phyloP scores from a whole-genome alignment of 2,113 vertebrate genomes.

The Varanus komodoensis region DNA sequence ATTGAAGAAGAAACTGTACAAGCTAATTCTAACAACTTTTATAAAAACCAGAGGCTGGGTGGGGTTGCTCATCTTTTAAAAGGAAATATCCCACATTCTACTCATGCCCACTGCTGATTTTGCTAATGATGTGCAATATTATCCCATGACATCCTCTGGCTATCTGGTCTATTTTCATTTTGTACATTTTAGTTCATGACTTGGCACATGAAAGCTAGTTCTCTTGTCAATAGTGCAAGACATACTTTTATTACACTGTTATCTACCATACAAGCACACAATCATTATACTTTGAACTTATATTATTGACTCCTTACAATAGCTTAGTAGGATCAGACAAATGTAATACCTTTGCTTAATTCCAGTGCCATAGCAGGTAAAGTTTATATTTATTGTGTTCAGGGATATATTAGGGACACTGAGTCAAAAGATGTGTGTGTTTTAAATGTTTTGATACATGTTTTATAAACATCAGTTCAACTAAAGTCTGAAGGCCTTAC shows the following conservation, averaged over 20 bases:
- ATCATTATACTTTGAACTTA: not conserved
- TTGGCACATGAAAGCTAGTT: not conserved
- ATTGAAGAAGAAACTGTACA: not conserved
- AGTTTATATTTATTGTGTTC: not conserved
- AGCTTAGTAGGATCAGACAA: constrained; percentile 15
- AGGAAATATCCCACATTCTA: not conserved
- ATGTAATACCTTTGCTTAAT: not conserved
- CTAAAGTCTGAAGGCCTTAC: not conserved
- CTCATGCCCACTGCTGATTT: not conserved
- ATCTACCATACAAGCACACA: constrained; percentile 1
- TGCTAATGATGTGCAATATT: not conserved
- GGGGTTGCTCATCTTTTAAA: not conserved
- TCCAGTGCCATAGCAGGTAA: not conserved
- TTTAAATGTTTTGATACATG: not conserved
- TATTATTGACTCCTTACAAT: not conserved
- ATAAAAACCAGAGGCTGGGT: not conserved
- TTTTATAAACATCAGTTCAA: not conserved
- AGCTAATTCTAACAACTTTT: not conserved
- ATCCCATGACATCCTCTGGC: not conserved
- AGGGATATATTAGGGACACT: not conserved
- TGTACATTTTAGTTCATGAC: constrained; percentile 33
- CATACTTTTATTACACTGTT: not conserved
- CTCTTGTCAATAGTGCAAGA: not conserved
- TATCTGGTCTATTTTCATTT: constrained; percentile 35
- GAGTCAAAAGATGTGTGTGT: accelerated